Evolutionary conservation across 2,888 invertebrate species (phyloP).

Genomic region (Drosophila melanocephala): DNA sequence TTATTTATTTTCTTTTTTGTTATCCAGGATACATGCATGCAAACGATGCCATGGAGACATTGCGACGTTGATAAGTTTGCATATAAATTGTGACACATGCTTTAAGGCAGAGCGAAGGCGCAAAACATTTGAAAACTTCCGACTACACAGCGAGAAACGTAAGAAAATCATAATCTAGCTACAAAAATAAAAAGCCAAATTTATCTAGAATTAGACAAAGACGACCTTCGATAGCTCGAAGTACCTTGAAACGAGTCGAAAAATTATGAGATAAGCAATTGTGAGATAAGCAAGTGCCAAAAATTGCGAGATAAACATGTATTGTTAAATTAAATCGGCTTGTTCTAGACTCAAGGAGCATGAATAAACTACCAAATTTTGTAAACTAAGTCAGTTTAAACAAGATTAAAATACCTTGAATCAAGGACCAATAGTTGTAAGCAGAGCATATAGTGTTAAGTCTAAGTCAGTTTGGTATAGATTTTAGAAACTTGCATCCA

Average conservation of each 20-base stretch:
- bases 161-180: background rate
- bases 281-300: background rate
- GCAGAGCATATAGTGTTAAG: background rate
- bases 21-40: slow-evolving; percentile 61
- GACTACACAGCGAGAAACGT: background rate
- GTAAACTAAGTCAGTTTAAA: background rate
- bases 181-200: background rate
- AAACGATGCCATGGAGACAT: slow-evolving; percentile 76
- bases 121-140: slow-evolving; percentile 39
- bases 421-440: background rate
- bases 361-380: background rate
- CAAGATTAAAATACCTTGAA: no score
- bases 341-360: background rate
- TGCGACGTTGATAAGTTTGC: slow-evolving; percentile 80
- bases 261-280: no score
- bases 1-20: slow-evolving; percentile 14
- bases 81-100: slow-evolving; percentile 79
- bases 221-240: background rate
- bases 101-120: slow-evolving; percentile 8
- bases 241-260: background rate
- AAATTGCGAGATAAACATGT: background rate
- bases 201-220: background rate
- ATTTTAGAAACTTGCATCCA: background rate
- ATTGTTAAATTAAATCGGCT: background rate
- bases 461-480: background rate